A percentile compares a stretch with the other conserved stretches of the same genome.
These are phyloP conservation scores for Deroplatys truncata DNA, from an alignment of 2,888 invertebrate genomes.

Conservation along the genomic window DNA sequence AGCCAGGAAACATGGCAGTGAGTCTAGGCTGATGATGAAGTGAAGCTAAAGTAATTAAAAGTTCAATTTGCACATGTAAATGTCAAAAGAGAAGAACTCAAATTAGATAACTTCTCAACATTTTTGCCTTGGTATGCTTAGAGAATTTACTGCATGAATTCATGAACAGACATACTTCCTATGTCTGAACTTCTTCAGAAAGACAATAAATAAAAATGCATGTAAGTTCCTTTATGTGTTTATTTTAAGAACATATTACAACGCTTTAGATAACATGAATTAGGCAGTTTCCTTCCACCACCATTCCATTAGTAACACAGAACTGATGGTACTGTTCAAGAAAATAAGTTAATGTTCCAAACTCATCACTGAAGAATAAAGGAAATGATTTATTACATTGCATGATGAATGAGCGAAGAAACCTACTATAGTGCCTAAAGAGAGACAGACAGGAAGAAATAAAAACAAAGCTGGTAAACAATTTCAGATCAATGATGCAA, in stretches of 20 bases:
- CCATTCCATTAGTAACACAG: not conserved
- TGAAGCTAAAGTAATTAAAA: too few relatives aligned
- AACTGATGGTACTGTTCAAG: not conserved
- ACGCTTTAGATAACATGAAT: not conserved
- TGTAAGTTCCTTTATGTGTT: conserved; percentile 10
- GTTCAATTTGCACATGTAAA: too few relatives aligned
- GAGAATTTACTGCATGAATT: too few relatives aligned
- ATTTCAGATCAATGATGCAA: not conserved
- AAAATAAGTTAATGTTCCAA: not conserved
- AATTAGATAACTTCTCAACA: too few relatives aligned
- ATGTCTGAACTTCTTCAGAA: too few relatives aligned
- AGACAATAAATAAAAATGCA: not conserved
- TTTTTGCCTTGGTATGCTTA: too few relatives aligned
- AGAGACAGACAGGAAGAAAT: not conserved
- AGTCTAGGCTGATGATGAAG: too few relatives aligned
- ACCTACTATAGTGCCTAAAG: not conserved
- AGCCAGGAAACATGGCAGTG: too few relatives aligned
- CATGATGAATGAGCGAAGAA: not conserved
- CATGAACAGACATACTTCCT: too few relatives aligned
- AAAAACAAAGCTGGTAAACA: not conserved
- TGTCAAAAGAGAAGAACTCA: too few relatives aligned
- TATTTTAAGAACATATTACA: conserved; percentile 21
- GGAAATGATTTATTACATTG: not conserved
- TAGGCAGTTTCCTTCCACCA: conserved; percentile 1
- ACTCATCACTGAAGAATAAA: not conserved